Conservation (phyloP, 1,140 invertebrate species). For the Drosophila melanica region DNA sequence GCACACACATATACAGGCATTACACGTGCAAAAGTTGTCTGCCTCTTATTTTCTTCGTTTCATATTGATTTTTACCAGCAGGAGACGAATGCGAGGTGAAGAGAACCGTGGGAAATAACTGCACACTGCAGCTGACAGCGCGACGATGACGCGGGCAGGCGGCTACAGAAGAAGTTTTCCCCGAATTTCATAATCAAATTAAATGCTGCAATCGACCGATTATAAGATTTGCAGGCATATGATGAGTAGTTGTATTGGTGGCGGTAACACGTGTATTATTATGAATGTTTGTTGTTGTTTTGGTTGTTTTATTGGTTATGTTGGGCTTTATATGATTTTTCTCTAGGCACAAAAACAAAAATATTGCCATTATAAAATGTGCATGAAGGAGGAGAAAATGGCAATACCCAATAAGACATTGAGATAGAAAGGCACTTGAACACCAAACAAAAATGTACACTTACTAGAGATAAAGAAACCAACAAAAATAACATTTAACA, state of each 20-base stretch:
- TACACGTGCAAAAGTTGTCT: slow-evolving; percentile 52
- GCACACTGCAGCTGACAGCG: slow-evolving; percentile 43
- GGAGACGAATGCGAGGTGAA: slow-evolving; percentile 23
- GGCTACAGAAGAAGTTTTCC: slow-evolving; percentile 16
- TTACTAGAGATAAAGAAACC: slow-evolving; percentile 61
- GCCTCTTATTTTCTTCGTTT: slow-evolving; percentile 40
- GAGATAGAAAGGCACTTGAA: slow-evolving; percentile 59
- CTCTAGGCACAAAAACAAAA: slow-evolving; percentile 39
- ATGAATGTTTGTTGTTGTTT: slow-evolving; percentile 41
- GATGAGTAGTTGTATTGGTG: slow-evolving; percentile 5
- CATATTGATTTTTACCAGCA: slow-evolving; percentile 74
- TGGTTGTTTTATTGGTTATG: slow-evolving; percentile 47
- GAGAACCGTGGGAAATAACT: slow-evolving; percentile 40
- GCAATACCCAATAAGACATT: slow-evolving; percentile 45
- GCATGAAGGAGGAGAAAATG: slow-evolving; percentile 37
- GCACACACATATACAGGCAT: slow-evolving; percentile 1
- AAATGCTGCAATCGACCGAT: slow-evolving; percentile 20
- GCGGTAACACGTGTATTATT: slow-evolving; percentile 17
- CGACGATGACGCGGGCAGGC: neutral
- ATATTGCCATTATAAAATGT: slow-evolving; percentile 51
- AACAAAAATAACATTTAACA: slow-evolving; percentile 58
- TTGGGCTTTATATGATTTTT: slow-evolving; percentile 24
- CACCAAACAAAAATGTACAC: slow-evolving; percentile 58
- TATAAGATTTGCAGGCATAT: neutral
- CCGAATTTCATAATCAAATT: slow-evolving; percentile 68